Evolutionary conservation across 2,888 invertebrate genomes (phyloP).

Genomic region (Beris chalybata): DNA sequence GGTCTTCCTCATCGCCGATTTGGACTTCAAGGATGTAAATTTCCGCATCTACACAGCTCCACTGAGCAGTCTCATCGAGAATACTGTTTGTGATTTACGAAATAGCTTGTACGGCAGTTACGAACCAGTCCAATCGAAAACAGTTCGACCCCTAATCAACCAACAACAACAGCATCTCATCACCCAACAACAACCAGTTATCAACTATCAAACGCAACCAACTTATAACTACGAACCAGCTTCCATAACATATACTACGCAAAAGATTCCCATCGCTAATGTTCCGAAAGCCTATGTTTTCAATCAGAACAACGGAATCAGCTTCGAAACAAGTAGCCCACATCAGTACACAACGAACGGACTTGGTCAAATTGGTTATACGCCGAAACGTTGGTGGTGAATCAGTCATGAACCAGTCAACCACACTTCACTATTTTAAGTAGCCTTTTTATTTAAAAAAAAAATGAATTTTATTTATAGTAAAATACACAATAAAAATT

Average conservation of each 20-base stretch:
- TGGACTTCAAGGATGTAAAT: conserved; percentile 76
- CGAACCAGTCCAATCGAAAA: not conserved
- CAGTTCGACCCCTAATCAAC: conserved; percentile 9
- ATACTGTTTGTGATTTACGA: conserved; percentile 71
- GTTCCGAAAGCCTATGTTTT: conserved; percentile 53
- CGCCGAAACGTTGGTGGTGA: conserved; percentile 17
- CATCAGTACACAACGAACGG: conserved; percentile 48
- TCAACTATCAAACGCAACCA: not conserved
- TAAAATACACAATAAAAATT: no score
- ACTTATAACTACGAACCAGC: not conserved
- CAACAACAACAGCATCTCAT: not conserved
- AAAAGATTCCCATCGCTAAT: conserved; percentile 40
- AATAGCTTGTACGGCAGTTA: conserved; percentile 9
- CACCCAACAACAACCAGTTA: not conserved
- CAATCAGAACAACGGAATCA: conserved; percentile 55
- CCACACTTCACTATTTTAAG: no score
- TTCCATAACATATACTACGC: conserved; percentile 37
- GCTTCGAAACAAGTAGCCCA: conserved; percentile 51
- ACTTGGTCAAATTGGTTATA: not conserved
- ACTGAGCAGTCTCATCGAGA: conserved; percentile 65
- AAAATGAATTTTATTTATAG: no score
- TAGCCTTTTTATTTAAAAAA: no score
- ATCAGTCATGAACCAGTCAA: no score
- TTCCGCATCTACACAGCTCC: conserved; percentile 75
- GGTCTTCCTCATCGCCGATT: conserved; percentile 67